Evolutionary conservation across 2,888 invertebrate genomes (phyloP).

Genomic region (Nephrotoma guestfalica): DNA sequence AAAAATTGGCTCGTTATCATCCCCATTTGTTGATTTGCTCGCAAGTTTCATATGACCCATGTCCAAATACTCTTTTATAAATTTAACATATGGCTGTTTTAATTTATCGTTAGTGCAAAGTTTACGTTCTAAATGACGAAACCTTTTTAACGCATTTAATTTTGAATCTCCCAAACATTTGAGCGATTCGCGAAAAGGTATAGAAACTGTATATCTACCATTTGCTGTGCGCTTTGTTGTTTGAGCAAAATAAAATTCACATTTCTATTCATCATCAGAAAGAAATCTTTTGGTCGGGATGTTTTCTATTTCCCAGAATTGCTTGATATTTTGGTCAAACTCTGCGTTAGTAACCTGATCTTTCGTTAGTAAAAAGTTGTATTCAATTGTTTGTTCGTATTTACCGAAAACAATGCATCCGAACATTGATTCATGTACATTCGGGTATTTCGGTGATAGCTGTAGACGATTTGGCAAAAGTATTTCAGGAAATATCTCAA

Average conservation of each 20-base stretch:
- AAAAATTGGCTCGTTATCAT: too few relatives aligned
- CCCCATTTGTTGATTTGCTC: background rate
- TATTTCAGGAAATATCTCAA: too few relatives aligned
- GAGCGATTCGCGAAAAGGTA: background rate
- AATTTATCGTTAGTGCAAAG: conserved; percentile 2
- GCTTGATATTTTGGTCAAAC: too few relatives aligned
- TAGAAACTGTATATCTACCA: background rate
- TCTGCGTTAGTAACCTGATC: background rate
- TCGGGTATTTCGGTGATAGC: too few relatives aligned
- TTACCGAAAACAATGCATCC: too few relatives aligned
- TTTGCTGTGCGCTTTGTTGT: background rate
- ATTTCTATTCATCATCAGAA: background rate
- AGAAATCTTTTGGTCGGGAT: background rate
- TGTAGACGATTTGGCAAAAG: too few relatives aligned
- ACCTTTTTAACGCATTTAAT: background rate
- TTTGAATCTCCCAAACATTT: background rate
- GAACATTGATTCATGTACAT: too few relatives aligned
- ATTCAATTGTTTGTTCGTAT: too few relatives aligned
- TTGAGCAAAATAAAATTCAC: background rate
- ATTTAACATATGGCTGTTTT: too few relatives aligned
- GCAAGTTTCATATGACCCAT: conserved; percentile 8
- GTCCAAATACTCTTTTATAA: conserved; percentile 5
- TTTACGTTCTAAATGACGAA: background rate
- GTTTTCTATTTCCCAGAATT: background rate
- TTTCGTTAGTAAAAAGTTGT: too few relatives aligned